Base-by-base conservation (phyloP, 37 sponge, comb jelly and placozoan genomes). In the Eunapius fragilis region DNA sequence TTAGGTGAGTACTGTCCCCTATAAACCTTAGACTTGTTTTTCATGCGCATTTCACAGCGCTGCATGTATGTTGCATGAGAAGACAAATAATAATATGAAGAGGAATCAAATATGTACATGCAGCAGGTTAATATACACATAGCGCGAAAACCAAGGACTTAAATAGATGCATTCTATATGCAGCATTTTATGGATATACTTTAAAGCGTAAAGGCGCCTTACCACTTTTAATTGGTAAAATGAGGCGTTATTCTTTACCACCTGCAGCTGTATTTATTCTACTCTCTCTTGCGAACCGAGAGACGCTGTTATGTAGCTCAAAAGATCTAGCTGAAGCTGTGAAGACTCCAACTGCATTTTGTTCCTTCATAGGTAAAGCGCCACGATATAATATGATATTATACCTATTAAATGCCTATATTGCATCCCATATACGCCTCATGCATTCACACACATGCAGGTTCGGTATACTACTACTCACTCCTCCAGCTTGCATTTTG, bases 301-400 rank as follows among this genome's bases (percentile, higher is more conserved):
- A 17, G 31, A 28, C 76, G 23, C 79, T 88, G 12, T 82, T 68
- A n/a, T 88, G 89, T 30, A 81, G 70, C 12, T 69, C 83, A 0
- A 47, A 67, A 26, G 67, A 76, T 38, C 22, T 77, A 14, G 4
- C 70, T 37, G 37, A 13, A 24, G 82, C 70, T 70, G 30, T 88
- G 34, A 13, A 25, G 22, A 76, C 82, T 13, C 83, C 89, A 11
- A 82, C 89, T 2, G 33, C 89, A 25, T 88, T 88, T 72, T 88
- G 89, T 67, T 77, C 32, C 2, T 24, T 68, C 10, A 77, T 77
- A 85, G 85, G 85, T 85, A 41, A 75, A n/a, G 41, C 41, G 6
- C 41, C 41, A 41, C 6, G 41, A 3, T 41, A 41, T 41, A 41
- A 9, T 41, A 9, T 41, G 41, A 41, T 41, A 41, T 41, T 6